Evolutionary conservation across 1,140 invertebrate species (phyloP).

Genomic region (Grapholita molesta): DNA sequence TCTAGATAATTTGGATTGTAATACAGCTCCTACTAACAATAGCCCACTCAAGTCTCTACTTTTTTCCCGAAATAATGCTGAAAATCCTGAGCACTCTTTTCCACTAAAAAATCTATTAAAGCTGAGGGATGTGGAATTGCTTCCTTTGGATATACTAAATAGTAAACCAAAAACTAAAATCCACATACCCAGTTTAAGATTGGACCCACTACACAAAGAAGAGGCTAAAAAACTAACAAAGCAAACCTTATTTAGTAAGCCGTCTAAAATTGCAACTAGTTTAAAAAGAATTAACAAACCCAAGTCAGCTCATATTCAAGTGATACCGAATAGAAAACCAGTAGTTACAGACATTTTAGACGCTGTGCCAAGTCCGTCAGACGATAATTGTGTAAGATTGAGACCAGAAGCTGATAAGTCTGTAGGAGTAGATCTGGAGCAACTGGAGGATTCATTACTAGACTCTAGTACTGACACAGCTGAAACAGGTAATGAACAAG

Average conservation of each 20-base stretch:
- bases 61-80: not conserved
- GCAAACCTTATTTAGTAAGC: not conserved
- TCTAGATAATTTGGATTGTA: not conserved
- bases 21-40: not conserved
- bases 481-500: not conserved
- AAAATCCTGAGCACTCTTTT: constrained; percentile 14
- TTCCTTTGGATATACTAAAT: constrained; percentile 4
- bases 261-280: not conserved
- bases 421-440: not conserved
- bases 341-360: constrained; percentile 25
- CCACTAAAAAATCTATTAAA: constrained; percentile 29
- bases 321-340: constrained; percentile 1
- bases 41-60: constrained; percentile 21
- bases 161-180: not conserved
- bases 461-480: not conserved
- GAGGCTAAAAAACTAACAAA: not conserved
- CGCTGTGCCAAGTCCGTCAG: constrained; percentile 23
- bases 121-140: constrained; percentile 33
- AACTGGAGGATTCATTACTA: not conserved
- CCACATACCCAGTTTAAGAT: not conserved
- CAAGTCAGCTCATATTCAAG: not conserved
- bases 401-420: constrained; percentile 4
- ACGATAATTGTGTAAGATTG: constrained; percentile 21
- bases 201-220: not conserved
- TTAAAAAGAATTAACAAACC: not conserved